Evolutionary conservation across 2,888 invertebrate genomes (phyloP).

Genomic region (Eumacrocentrus americanus): DNA sequence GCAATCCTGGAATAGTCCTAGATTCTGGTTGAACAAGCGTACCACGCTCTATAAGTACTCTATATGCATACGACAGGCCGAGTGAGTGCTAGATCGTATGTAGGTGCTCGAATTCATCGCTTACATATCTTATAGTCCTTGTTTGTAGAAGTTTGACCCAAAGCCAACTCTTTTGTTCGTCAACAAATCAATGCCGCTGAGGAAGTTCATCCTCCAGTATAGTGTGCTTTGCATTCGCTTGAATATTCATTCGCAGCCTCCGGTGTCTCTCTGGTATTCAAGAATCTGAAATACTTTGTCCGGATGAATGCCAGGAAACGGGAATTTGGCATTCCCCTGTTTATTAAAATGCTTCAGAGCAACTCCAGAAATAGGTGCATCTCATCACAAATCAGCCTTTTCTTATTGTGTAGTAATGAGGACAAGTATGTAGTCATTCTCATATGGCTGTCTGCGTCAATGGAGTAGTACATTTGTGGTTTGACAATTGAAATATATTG

Average conservation of each 20-base stretch:
- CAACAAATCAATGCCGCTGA: slow-evolving; percentile 45
- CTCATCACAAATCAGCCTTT: neutral
- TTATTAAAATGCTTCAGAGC: slow-evolving; percentile 34
- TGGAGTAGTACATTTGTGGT: neutral
- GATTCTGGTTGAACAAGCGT: neutral
- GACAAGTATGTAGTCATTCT: slow-evolving; percentile 1
- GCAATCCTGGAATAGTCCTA: neutral
- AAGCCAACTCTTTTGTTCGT: slow-evolving; percentile 47
- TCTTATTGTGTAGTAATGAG: neutral
- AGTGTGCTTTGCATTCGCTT: slow-evolving; percentile 50
- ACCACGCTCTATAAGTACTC: neutral
- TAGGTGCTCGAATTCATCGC: slow-evolving; percentile 9
- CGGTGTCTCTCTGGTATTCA: slow-evolving; percentile 43
- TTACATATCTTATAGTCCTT: slow-evolving; percentile 10
- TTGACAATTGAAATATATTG: slow-evolving; percentile 1
- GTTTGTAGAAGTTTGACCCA: slow-evolving; percentile 42
- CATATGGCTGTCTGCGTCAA: neutral
- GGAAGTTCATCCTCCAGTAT: slow-evolving; percentile 39
- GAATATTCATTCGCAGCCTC: slow-evolving; percentile 50
- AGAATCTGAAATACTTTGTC: slow-evolving; percentile 49
- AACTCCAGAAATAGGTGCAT: too few species aligned
- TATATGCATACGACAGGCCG: slow-evolving; percentile 3
- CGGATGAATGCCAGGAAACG: slow-evolving; percentile 27
- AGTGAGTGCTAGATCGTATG: neutral
- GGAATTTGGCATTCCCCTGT: slow-evolving; percentile 33